phyloP scores from a whole-genome alignment of 2,888 invertebrate genomes.

The Meteorus colon region DNA sequence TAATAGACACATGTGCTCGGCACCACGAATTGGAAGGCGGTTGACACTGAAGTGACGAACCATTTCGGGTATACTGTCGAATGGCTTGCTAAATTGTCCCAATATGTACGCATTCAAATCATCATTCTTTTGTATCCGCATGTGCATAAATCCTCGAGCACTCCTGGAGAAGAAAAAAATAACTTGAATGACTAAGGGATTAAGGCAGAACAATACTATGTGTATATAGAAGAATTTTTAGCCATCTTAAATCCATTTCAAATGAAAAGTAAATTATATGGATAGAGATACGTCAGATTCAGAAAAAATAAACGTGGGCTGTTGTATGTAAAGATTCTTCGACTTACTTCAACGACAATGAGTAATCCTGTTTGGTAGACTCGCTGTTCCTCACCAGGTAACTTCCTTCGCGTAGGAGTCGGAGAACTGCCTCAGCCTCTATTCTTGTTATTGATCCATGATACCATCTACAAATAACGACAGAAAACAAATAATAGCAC shows the following conservation, averaged over 20 bases:
- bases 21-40: slow-evolving; percentile 94
- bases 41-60: slow-evolving; percentile 95
- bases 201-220: slow-evolving; percentile 8
- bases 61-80: slow-evolving; percentile 94
- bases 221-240: background rate
- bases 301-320: background rate
- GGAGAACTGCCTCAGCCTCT: slow-evolving; percentile 91
- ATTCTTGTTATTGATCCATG: slow-evolving; percentile 93
- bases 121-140: slow-evolving; percentile 89
- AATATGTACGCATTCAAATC: slow-evolving; percentile 88
- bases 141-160: slow-evolving; percentile 96
- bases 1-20: slow-evolving; percentile 96
- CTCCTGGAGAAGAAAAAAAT: slow-evolving; percentile 79
- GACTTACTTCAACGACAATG: slow-evolving; percentile 95
- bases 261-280: slow-evolving; percentile 9
- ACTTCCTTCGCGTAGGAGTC: slow-evolving; percentile 90
- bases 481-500: background rate
- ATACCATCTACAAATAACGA: slow-evolving; percentile 84
- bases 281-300: background rate
- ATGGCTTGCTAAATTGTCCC: slow-evolving; percentile 94
- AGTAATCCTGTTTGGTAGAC: slow-evolving; percentile 94
- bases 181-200: background rate
- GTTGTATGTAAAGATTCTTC: slow-evolving; percentile 39
- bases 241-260: background rate
- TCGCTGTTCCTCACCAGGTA: slow-evolving; percentile 96